A percentile compares a stretch with the other conserved stretches of the same genome.
Conservation (phyloP, 2,113 vertebrate species). For the Zapornia atra region DNA sequence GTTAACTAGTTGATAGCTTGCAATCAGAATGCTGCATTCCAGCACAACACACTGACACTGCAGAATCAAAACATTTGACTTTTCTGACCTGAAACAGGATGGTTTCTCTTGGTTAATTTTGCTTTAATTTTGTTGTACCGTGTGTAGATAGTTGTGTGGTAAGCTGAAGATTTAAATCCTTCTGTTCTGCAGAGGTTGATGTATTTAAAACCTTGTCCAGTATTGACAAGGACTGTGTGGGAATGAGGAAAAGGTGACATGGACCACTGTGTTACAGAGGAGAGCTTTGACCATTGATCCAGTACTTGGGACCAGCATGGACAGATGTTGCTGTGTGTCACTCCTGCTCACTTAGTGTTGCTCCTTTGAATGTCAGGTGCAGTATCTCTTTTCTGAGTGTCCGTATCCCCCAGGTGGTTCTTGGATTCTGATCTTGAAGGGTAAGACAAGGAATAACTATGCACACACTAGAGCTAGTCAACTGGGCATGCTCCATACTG, state of each 20-base stretch:
- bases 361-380: not conserved
- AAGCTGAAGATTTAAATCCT: not conserved
- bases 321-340: not conserved
- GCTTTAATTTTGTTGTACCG: not conserved
- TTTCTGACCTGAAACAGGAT: not conserved
- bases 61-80: not conserved
- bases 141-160: not conserved
- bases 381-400: not conserved
- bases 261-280: not conserved
- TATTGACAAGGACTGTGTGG: not conserved
- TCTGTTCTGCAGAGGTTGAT: not conserved
- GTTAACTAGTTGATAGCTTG: not conserved
- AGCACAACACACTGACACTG: not conserved
- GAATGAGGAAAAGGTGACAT: not conserved
- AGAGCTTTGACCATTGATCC: not conserved
- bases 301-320: not conserved
- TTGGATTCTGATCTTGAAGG: not conserved
- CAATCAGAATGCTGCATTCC: not conserved
- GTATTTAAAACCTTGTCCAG: not conserved
- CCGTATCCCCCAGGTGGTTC: rapidly evolving
- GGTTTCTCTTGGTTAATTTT: not conserved
- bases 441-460: not conserved
- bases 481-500: not conserved
- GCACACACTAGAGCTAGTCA: not conserved
- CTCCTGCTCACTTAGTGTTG: not conserved